Percentiles rank a stretch among this genome's conserved stretches.
These are phyloP conservation scores for Hydropsyche betteni DNA, from an alignment of 2,888 invertebrate genomes.

Conservation along the genomic window DNA sequence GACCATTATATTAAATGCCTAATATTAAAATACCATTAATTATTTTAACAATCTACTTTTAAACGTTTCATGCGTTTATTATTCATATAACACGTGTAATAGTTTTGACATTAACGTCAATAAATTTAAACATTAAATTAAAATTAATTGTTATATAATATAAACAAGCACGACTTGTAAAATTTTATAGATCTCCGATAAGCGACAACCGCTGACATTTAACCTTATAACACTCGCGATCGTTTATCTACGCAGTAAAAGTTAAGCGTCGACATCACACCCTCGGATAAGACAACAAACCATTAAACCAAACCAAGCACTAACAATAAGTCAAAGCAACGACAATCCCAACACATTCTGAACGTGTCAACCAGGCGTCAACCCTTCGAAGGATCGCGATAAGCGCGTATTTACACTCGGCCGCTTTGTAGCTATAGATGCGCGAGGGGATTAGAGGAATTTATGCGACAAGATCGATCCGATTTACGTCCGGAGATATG, in stretches of 20 bases:
- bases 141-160: too few relatives aligned
- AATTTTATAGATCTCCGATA: too few relatives aligned
- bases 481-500: background rate
- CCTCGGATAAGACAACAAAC: background rate
- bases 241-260: background rate
- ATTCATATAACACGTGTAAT: too few relatives aligned
- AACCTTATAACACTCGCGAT: too few relatives aligned
- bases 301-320: background rate
- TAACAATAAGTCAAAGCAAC: background rate
- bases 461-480: constrained; percentile 12
- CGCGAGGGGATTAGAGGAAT: constrained; percentile 18
- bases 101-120: too few relatives aligned
- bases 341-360: background rate
- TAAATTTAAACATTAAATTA: too few relatives aligned
- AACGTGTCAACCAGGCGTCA: background rate
- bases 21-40: too few relatives aligned
- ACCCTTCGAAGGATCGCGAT: background rate
- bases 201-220: too few relatives aligned
- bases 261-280: background rate
- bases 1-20: too few relatives aligned
- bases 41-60: too few relatives aligned
- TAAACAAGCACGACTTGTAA: too few relatives aligned
- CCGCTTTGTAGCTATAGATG: constrained; percentile 25
- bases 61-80: too few relatives aligned
- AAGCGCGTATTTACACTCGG: constrained; percentile 24